A percentile compares a stretch with the other conserved stretches of the same genome.
These are phyloP conservation scores for Helicoverpa zea DNA, from an alignment of 1,140 invertebrate genomes.

Conservation along the genomic window DNA sequence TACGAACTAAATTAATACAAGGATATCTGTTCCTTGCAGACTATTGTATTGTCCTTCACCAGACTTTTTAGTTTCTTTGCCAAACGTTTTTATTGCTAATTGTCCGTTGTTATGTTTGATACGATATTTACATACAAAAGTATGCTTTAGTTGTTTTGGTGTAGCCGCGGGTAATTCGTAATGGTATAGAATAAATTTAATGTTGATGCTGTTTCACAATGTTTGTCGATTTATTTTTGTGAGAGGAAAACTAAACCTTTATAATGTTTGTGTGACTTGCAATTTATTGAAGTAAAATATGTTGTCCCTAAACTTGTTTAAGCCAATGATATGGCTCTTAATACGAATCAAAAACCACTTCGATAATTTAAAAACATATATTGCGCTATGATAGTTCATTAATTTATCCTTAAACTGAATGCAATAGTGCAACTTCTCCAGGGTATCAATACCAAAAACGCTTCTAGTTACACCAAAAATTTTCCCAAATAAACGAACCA, in stretches of 20 bases:
- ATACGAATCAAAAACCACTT: not conserved
- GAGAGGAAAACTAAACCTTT: no score
- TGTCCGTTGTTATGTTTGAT: conserved; percentile 49
- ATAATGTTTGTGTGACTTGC: no score
- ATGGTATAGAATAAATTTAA: conserved; percentile 35
- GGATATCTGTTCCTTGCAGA: conserved; percentile 44
- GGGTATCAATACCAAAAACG: not conserved
- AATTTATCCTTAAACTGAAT: no score
- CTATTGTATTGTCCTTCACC: conserved; percentile 56
- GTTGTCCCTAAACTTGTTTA: not conserved
- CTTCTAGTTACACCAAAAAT: conserved; percentile 17
- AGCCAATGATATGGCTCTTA: not conserved
- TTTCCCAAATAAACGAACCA: conserved; percentile 44
- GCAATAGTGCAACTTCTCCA: no score
- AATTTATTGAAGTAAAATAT: not conserved
- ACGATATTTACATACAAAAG: conserved; percentile 51
- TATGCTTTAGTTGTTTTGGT: conserved; percentile 32
- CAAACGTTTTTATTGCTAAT: conserved; percentile 57
- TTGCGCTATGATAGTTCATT: not conserved
- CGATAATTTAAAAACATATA: not conserved
- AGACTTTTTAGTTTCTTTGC: conserved; percentile 51
- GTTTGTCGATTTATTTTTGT: no score
- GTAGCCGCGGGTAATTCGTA: conserved; percentile 37
- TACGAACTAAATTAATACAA: conserved; percentile 55
- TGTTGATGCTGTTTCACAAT: conserved; percentile 13